Base-by-base conservation (phyloP, 2,113 vertebrate genomes). In the Tylochromis polylepis region DNA sequence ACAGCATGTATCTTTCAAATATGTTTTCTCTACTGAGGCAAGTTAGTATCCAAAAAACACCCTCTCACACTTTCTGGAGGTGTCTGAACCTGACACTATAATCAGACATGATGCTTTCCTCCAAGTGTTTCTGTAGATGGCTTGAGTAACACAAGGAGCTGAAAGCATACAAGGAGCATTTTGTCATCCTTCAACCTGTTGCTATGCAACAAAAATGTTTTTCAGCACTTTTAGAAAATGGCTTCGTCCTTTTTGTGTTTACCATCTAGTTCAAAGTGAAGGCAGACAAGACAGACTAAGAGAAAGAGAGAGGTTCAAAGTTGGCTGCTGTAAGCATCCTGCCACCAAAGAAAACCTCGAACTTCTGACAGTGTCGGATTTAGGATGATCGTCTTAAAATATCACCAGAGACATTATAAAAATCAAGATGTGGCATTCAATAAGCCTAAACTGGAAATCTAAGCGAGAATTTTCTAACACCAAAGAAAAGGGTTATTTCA, bases 131-230 rank as follows among this genome's bases (percentile, higher is more conserved):
- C 79, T 77, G 24, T 58, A 15, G 70, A 86, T 41, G n/a, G 83
- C 65, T 6, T 0, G 51, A 60, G 65, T 31, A 88, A 80, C 24
- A 83, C 55, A 85, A 31, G 43, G 53, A 51, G 83, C 72, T 55
- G 38, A 87, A 81, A 70, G 24, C 75, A 12, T 41, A 22, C 15
- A 11, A 59, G 72, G 55, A 53, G 24, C 36, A 62, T 86, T 43
- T 84, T 51, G 16, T 83, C 78, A 49, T 75, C 49, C 36, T 85
- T 11, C 22, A 60, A 75, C 78, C 34, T 90, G 93, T 94, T 92
- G 93, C 93, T 87, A 93, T 51, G 92, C 92, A 89, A 93, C 90
- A 20, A 75, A 79, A 79, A 46, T 41, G 79, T 87, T 85, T 65
- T 55, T 62, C 1, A 55, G 70, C 89, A 88, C 78, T 92, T 90